Percentiles rank a stretch among this genome's conserved stretches.
Conservation (phyloP, 2,113 vertebrate species). For the Alectura lathami region DNA sequence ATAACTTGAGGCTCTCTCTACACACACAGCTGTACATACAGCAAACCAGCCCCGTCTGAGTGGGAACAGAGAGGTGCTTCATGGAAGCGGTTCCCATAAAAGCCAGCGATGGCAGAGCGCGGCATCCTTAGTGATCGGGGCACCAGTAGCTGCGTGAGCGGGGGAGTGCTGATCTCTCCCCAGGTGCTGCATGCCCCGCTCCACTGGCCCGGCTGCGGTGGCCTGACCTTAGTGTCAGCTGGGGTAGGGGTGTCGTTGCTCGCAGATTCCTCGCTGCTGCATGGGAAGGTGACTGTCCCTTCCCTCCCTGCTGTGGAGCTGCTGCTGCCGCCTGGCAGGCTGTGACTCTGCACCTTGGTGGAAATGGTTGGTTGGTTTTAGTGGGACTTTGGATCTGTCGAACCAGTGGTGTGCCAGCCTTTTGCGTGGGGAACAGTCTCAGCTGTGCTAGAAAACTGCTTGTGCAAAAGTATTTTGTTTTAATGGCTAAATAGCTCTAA, state of each 20-base stretch:
- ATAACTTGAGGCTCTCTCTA: not conserved
- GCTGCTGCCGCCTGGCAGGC: not conserved
- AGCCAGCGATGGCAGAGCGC: not conserved
- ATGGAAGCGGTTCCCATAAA: not conserved
- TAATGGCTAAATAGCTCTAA: not conserved
- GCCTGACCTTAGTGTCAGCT: not conserved
- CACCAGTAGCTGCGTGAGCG: too few relatives aligned
- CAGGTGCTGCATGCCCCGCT: too few relatives aligned
- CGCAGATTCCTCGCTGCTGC: not conserved
- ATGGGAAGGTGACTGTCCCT: not conserved
- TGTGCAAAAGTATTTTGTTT: not conserved
- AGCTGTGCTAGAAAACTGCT: not conserved
- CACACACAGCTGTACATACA: not conserved
- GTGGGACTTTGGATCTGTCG: fast-evolving
- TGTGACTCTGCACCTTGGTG: not conserved
- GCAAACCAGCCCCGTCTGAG: not conserved
- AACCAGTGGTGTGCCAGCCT: fast-evolving
- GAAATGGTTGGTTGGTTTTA: not conserved
- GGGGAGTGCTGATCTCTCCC: too few relatives aligned
- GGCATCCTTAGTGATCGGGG: not conserved
- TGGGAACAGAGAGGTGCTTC: not conserved
- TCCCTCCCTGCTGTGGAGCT: not conserved
- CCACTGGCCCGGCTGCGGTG: too few relatives aligned
- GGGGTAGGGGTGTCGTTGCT: not conserved
- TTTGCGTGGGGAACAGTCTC: not conserved